These are phyloP conservation scores for Nomada fabriciana DNA, from an alignment of 2,888 invertebrate genomes.

Conservation along the genomic window DNA sequence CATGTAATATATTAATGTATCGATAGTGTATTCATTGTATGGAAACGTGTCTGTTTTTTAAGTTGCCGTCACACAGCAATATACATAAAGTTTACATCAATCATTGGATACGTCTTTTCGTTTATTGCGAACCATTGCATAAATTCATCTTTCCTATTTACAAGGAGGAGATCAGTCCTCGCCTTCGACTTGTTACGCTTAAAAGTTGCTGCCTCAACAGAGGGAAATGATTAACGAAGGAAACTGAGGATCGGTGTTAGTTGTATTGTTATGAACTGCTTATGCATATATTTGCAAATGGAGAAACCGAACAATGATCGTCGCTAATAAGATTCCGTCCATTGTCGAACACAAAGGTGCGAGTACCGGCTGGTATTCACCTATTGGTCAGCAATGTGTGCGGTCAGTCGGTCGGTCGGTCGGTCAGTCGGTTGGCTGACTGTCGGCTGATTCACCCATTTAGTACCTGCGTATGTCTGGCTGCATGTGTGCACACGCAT, in stretches of 20 bases:
- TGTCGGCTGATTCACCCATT: constrained; percentile 70
- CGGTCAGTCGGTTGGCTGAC: constrained; percentile 66
- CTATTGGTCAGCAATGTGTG: constrained; percentile 62
- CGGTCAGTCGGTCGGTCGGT: constrained; percentile 74
- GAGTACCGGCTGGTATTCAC: constrained; percentile 50
- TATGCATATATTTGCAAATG: neutral
- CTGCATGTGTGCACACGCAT: constrained; percentile 23
- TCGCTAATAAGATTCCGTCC: constrained; percentile 48
- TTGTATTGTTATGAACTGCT: neutral
- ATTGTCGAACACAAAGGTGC: constrained; percentile 50
- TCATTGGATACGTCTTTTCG: constrained; percentile 30
- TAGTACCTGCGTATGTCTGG: constrained; percentile 43
- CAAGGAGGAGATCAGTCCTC: neutral
- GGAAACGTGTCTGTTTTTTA: constrained; percentile 70
- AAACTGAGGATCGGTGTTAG: neutral
- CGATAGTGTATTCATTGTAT: constrained; percentile 64
- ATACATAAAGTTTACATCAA: constrained; percentile 63
- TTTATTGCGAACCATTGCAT: neutral
- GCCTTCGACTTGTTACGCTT: neutral
- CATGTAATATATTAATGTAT: constrained; percentile 70
- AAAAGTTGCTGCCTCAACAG: neutral
- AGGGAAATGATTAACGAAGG: neutral
- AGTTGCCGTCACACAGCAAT: constrained; percentile 64
- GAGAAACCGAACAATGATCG: constrained; percentile 45
- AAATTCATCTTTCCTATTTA: neutral